Evolutionary conservation across 1,140 invertebrate species (phyloP).

Genomic region (Calephelis nemesis): DNA sequence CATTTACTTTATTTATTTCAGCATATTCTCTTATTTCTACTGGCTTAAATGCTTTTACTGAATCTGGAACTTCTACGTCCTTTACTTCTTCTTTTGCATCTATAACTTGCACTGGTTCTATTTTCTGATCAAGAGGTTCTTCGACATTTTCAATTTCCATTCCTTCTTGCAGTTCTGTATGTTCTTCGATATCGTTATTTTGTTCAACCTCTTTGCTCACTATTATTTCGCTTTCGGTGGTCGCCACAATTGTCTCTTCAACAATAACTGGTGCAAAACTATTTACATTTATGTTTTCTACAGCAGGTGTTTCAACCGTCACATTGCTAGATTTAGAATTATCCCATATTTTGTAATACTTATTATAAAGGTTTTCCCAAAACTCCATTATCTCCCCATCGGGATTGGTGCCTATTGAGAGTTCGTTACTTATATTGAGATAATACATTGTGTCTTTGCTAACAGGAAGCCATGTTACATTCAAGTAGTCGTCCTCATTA

Average conservation of each 20-base stretch:
- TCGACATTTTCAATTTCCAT: constrained; percentile 17
- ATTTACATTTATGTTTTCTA: not conserved
- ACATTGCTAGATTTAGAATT: constrained; percentile 37
- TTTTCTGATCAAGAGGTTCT: constrained; percentile 20
- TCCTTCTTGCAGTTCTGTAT: not conserved
- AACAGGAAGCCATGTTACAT: constrained; percentile 68
- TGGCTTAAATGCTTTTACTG: not conserved
- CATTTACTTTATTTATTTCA: constrained; percentile 12
- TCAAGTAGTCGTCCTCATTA: constrained; percentile 60
- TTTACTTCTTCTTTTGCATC: constrained; percentile 5
- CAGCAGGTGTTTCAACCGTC: not conserved
- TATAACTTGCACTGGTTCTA: constrained; percentile 4
- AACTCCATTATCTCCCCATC: constrained; percentile 71
- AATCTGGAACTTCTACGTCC: not conserved
- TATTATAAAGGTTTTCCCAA: constrained; percentile 69
- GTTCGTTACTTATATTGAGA: constrained; percentile 61
- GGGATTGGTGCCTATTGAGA: constrained; percentile 55
- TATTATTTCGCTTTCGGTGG: not conserved
- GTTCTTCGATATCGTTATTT: constrained; percentile 12
- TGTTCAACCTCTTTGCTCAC: constrained; percentile 26
- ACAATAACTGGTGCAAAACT: constrained; percentile 24
- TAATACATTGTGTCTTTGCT: constrained; percentile 64
- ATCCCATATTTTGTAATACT: constrained; percentile 64
- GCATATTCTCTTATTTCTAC: constrained; percentile 10
- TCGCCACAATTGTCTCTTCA: constrained; percentile 30